Base-by-base conservation (phyloP, 2,888 invertebrate species). In the Minunthozetes semirufus region DNA sequence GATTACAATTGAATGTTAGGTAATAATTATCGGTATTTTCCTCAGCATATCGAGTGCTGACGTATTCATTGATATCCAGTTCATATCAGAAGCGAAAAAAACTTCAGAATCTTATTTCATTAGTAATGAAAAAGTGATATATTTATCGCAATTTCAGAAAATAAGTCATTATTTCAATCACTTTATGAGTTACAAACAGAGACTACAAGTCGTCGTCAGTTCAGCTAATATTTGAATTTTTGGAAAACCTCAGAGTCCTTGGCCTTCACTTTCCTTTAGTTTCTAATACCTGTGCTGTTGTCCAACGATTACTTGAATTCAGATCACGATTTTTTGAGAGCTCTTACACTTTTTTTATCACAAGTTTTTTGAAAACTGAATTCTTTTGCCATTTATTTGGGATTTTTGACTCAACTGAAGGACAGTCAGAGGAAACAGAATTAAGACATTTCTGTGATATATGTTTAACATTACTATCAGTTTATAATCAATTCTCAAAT, bases 1-100 rank as follows among this genome's bases (percentile, higher is more conserved):
- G 59, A 59, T 59, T 17, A 59, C 59, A 29, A 59, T 29, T 59
- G 27, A 29, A 59, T 29, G 27, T 59, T 56, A 25, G 56, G 56
- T 25, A 56, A 29, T 22, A 59, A 29, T 29, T 29, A 59, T 59
- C 59, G 27, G 15, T 59, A 56, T 59, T 27, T 59, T 59, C 9
- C 59, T 3, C 13, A 59, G 17, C 29, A 3, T 2, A 59, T 17
- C 3, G 11, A 29, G 15, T 59, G 27, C n/a, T 56, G 56, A 59
- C 59, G 59, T 27, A 29, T 59, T 42, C 42, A 42, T 42, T 42
- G 42, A 13, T 42, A 42, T 42, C 11, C 8, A 42, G 1, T 42
- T 33, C 33, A 33, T 33, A 33, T 33, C 33, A 33, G 8, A 33
- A 33, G 42, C 11, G 33, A 33, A 42, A 33, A 33, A 33, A 13